phyloP scores from a whole-genome alignment of 2,888 invertebrate species.

The Heteromyza rotundicornis region DNA sequence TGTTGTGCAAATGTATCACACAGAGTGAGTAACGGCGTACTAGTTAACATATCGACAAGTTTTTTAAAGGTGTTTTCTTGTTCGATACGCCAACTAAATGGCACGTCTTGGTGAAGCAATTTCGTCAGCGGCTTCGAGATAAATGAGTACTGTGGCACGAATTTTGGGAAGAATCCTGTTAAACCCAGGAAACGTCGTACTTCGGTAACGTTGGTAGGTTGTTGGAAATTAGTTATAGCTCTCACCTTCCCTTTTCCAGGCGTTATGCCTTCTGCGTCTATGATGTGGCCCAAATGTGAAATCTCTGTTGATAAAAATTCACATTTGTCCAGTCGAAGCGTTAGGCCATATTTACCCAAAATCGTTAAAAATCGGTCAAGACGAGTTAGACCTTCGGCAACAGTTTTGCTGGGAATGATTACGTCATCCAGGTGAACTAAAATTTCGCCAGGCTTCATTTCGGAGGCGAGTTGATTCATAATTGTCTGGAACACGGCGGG shows the following conservation, averaged over 20 bases:
- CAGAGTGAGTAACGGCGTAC: conserved; percentile 1
- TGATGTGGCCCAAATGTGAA: conserved; percentile 19
- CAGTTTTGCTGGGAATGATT: conserved; percentile 22
- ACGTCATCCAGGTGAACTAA: conserved; percentile 28
- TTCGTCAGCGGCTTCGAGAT: too few species aligned
- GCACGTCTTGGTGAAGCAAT: too few species aligned
- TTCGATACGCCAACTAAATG: too few species aligned
- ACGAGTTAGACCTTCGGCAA: conserved; percentile 11
- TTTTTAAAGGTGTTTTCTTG: conserved; percentile 16
- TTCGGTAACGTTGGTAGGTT: conserved; percentile 17
- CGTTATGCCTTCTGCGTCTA: conserved; percentile 6
- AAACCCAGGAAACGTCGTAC: conserved; percentile 13
- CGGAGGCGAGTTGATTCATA: conserved; percentile 12
- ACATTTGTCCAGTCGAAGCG: conserved; percentile 29
- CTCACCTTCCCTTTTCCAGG: conserved; percentile 24
- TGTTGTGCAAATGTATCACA: conserved; percentile 15
- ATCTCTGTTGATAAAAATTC: conserved; percentile 27
- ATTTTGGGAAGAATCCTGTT: conserved; percentile 16
- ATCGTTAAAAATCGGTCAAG: conserved; percentile 9
- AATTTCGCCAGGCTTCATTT: conserved; percentile 13
- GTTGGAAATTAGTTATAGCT: conserved; percentile 21
- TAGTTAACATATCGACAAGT: conserved; percentile 5
- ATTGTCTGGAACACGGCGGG: too few species aligned
- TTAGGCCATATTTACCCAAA: conserved; percentile 15
- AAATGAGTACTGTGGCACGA: too few species aligned